phyloP scores from a whole-genome alignment of 2,797 vertebrate species.

The Clarias pachynema region DNA sequence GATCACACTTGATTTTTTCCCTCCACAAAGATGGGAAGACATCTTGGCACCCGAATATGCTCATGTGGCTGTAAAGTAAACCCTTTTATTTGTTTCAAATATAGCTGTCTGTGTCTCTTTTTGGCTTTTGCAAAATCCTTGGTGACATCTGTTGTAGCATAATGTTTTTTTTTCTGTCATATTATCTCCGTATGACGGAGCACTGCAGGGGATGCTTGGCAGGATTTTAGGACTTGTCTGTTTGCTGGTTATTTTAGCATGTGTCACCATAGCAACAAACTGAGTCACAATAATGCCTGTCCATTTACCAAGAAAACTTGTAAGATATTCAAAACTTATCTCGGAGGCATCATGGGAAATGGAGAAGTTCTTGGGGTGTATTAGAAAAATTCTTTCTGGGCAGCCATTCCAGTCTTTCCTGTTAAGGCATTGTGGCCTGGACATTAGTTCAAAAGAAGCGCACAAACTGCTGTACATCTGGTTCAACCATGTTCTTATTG shows the following conservation, averaged over 20 bases:
- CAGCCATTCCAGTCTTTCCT: conserved; percentile 52
- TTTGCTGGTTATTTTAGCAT: conserved; percentile 63
- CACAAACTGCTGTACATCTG: conserved; percentile 27
- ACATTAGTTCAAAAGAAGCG: conserved; percentile 38
- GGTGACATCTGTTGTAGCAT: conserved; percentile 35
- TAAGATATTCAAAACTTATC: conserved; percentile 58
- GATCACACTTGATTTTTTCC: conserved; percentile 52
- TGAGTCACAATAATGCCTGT: conserved; percentile 65
- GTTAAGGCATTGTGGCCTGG: conserved; percentile 53
- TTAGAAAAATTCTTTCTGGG: conserved; percentile 42
- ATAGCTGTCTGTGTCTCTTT: conserved; percentile 42
- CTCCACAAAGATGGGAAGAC: conserved; percentile 53
- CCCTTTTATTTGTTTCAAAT: conserved; percentile 58
- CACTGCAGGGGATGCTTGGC: conserved; percentile 67
- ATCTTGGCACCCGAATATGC: conserved; percentile 41
- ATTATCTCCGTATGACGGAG: neutral
- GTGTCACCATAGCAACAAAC: conserved; percentile 68
- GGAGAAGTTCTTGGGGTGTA: conserved; percentile 36
- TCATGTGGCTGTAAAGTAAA: conserved; percentile 52
- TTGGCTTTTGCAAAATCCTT: conserved; percentile 35
- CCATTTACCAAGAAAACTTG: conserved; percentile 62
- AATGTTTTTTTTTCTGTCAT: conserved; percentile 5
- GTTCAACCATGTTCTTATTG: conserved; percentile 39
- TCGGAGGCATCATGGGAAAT: conserved; percentile 40
- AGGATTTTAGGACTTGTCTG: conserved; percentile 59